phyloP scores from a whole-genome alignment of 1,140 invertebrate genomes.

The Hylyphantes graminicola region DNA sequence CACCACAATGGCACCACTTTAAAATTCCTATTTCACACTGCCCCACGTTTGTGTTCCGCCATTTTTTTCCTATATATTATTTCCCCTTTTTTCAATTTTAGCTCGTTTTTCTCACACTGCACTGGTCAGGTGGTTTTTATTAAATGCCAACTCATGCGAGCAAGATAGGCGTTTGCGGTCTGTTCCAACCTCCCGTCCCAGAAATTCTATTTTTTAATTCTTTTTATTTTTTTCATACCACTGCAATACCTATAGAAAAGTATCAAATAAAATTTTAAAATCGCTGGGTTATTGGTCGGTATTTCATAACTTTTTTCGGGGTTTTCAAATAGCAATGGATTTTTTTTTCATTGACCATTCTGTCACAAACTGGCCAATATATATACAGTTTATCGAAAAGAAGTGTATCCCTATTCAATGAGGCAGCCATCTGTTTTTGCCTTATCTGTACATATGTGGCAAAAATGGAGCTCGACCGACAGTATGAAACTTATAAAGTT shows the following conservation, averaged over 20 bases:
- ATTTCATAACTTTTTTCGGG: background rate
- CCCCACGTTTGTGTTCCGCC: background rate
- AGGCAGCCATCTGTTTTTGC: slow-evolving; percentile 53
- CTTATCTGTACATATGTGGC: slow-evolving; percentile 28
- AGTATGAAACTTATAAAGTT: slow-evolving; percentile 27
- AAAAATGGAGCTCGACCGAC: slow-evolving; percentile 31
- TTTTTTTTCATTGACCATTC: slow-evolving; percentile 43
- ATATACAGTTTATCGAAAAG: slow-evolving; percentile 49
- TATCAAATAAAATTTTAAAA: slow-evolving; percentile 48
- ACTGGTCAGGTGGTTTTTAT: slow-evolving; percentile 55
- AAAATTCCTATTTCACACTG: slow-evolving; percentile 58
- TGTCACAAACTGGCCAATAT: slow-evolving; percentile 55
- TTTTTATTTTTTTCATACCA: background rate
- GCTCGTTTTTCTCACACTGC: slow-evolving; percentile 32
- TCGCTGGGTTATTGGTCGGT: slow-evolving; percentile 30
- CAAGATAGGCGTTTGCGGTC: slow-evolving; percentile 31
- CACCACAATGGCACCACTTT: slow-evolving; percentile 49
- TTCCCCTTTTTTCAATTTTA: slow-evolving; percentile 35
- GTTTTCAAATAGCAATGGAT: slow-evolving; percentile 5
- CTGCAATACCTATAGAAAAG: slow-evolving; percentile 19
- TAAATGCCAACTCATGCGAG: slow-evolving; percentile 57
- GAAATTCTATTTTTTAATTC: background rate
- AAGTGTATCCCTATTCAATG: slow-evolving; percentile 55
- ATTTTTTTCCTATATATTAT: slow-evolving; percentile 36
- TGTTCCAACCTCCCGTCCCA: background rate